Percentiles rank a stretch among this genome's conserved stretches.
phyloP scores from a whole-genome alignment of 1,140 invertebrate genomes.

The Diabrotica undecimpunctata region DNA sequence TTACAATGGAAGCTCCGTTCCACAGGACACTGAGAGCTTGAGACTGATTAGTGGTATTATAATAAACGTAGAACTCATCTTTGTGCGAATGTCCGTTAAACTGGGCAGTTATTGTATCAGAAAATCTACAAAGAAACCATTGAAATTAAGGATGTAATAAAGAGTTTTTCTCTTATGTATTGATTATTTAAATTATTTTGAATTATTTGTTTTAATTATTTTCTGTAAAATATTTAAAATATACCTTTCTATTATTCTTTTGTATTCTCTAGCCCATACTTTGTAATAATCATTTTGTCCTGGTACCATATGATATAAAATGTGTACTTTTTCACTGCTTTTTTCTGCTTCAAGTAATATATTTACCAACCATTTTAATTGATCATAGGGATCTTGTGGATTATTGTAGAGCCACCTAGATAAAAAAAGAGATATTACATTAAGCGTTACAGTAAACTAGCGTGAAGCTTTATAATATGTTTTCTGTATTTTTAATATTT shows the following conservation, averaged over 20 bases:
- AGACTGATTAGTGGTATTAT: constrained; percentile 30
- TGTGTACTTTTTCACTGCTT: constrained; percentile 71
- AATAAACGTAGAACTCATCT: constrained; percentile 72
- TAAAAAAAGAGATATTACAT: too few relatives aligned
- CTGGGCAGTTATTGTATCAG: constrained; percentile 65
- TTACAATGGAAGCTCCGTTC: constrained; percentile 71
- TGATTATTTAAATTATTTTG: too few relatives aligned
- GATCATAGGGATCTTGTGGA: constrained; percentile 60
- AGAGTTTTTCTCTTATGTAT: too few relatives aligned
- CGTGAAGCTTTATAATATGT: too few relatives aligned
- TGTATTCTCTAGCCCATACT: constrained; percentile 64
- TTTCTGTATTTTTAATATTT: too few relatives aligned
- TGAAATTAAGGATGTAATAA: too few relatives aligned
- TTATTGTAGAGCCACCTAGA: constrained; percentile 57
- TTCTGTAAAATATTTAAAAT: too few relatives aligned
- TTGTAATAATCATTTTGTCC: constrained; percentile 58
- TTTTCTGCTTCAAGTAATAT: constrained; percentile 68
- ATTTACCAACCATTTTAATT: constrained; percentile 75
- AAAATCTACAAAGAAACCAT: constrained; percentile 36
- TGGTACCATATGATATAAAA: constrained; percentile 78
- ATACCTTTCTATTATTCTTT: constrained; percentile 56
- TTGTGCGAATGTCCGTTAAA: constrained; percentile 80
- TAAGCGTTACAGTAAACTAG: too few relatives aligned
- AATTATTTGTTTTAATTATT: too few relatives aligned
- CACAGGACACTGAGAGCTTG: constrained; percentile 63